Conservation (phyloP, 2,888 invertebrate genomes). For the Mesorhabditis sp. region DNA sequence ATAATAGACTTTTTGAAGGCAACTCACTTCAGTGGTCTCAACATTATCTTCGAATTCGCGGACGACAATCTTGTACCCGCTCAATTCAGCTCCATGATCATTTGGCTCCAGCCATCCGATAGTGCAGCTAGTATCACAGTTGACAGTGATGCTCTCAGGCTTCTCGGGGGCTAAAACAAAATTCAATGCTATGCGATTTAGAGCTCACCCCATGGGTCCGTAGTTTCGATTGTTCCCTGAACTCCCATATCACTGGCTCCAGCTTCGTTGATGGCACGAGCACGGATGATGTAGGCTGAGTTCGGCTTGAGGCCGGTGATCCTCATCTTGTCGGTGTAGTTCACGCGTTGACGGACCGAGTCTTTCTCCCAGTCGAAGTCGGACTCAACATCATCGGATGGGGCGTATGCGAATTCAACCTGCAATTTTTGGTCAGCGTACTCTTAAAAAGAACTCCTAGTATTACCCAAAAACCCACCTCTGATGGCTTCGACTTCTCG, state of each 20-base stretch:
- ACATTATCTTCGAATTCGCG: conserved; percentile 24
- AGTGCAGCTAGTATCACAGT: conserved; percentile 36
- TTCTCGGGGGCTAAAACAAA: conserved; percentile 31
- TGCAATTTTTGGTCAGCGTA: neutral
- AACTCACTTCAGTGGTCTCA: neutral
- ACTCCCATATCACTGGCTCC: conserved; percentile 35
- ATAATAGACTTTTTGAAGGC: neutral
- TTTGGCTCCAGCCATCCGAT: conserved; percentile 47
- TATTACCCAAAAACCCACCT: conserved; percentile 17
- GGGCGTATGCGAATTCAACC: conserved; percentile 3
- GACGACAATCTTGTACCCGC: conserved; percentile 27
- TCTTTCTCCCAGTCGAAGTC: conserved; percentile 27
- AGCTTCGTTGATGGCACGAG: conserved; percentile 38
- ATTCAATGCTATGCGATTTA: neutral
- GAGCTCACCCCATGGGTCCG: conserved; percentile 37
- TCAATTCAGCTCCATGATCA: conserved; percentile 38
- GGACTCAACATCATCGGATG: neutral
- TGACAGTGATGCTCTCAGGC: conserved; percentile 28
- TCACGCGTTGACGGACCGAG: conserved; percentile 3
- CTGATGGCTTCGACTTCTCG: conserved; percentile 19
- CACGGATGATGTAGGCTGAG: conserved; percentile 35
- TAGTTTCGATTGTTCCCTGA: conserved; percentile 33
- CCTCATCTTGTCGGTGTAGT: conserved; percentile 17
- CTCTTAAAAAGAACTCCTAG: neutral
- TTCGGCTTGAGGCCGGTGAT: conserved; percentile 28